These are phyloP conservation scores for Saccopteryx leptura DNA, from an alignment of 2,113 vertebrate genomes.

Conservation along the genomic window DNA sequence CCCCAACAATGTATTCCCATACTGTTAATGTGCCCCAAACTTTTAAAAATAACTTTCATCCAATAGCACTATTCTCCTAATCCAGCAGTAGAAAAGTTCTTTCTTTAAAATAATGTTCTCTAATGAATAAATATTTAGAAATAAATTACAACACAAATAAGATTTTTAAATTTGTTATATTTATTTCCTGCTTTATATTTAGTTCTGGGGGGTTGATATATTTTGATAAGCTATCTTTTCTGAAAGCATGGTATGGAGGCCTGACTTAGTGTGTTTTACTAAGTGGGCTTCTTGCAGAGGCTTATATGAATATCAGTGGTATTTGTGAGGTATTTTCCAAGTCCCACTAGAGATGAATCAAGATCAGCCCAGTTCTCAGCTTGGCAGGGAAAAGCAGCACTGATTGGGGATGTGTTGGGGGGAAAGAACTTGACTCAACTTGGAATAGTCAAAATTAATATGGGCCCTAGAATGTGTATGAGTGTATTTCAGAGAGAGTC, in stretches of 20 bases:
- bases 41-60: conserved; percentile 5
- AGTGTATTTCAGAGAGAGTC: conserved; percentile 4
- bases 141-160: background rate
- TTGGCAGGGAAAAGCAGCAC: background rate
- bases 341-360: background rate
- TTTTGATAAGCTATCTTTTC: background rate
- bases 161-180: conserved; percentile 12
- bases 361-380: background rate
- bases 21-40: background rate
- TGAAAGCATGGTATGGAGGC: conserved; percentile 10
- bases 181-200: conserved; percentile 42
- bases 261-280: background rate
- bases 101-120: background rate
- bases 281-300: conserved; percentile 21
- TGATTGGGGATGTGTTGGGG: background rate
- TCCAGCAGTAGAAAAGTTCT: background rate
- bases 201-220: background rate
- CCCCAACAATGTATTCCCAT: background rate
- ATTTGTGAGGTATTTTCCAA: background rate
- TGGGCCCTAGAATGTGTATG: background rate
- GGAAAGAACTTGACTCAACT: background rate
- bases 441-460: conserved; percentile 23
- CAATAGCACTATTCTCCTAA: background rate
- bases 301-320: background rate
- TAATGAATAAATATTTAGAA: conserved; percentile 18